A percentile compares a stretch with the other conserved stretches of the same genome.
phyloP scores from a whole-genome alignment of 1,140 invertebrate genomes.

The Rhopalosiphum maidis region DNA sequence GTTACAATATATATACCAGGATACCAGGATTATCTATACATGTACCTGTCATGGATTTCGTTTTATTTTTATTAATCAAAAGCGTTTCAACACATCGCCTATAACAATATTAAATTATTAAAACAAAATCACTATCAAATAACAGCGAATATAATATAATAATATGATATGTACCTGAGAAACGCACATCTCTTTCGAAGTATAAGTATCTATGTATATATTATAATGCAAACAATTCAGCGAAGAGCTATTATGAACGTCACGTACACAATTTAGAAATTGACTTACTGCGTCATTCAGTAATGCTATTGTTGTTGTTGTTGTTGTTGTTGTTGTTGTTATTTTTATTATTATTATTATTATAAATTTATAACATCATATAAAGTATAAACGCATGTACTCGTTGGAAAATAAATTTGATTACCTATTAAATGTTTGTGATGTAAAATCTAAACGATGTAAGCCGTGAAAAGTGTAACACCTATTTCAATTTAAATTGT shows the following conservation, averaged over 20 bases:
- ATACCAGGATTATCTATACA: neutral
- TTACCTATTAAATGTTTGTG: too few species aligned
- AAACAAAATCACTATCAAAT: neutral
- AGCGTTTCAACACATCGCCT: neutral
- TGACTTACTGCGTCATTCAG: neutral
- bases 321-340: neutral
- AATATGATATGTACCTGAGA: neutral
- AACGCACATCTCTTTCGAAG: neutral
- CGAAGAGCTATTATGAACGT: neutral
- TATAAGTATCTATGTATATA: neutral
- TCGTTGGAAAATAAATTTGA: too few species aligned
- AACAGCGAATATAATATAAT: neutral
- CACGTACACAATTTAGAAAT: neutral
- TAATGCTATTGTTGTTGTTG: neutral
- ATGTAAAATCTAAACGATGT: too few species aligned
- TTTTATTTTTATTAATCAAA: slow-evolving; percentile 20
- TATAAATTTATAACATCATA: neutral
- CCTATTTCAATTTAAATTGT: too few species aligned
- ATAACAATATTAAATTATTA: neutral
- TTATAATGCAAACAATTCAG: neutral
- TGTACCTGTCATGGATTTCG: neutral
- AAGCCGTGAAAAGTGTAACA: too few species aligned
- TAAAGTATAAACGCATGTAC: neutral
- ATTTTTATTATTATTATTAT: too few species aligned
- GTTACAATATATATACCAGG: neutral